Percentiles rank a stretch among this genome's conserved stretches.
phyloP scores from a whole-genome alignment of 2,888 invertebrate species.

The Ophonus ardosiacus region DNA sequence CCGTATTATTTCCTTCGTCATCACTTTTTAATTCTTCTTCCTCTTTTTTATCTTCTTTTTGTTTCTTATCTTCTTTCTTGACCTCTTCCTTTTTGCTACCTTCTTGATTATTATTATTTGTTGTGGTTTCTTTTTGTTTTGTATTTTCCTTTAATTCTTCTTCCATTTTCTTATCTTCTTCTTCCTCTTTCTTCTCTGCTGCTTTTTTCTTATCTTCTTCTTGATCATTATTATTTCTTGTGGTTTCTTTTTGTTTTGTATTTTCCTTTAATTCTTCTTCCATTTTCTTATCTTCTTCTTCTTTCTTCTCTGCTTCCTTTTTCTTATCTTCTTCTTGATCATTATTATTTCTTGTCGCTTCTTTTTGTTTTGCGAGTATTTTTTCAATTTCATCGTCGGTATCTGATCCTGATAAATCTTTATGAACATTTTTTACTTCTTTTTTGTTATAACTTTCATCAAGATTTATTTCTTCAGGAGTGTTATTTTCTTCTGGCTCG shows the following conservation, averaged over 20 bases:
- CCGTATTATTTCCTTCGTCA: slow-evolving; percentile 72
- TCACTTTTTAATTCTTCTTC: slow-evolving; percentile 60
- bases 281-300: too few relatives aligned
- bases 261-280: too few relatives aligned
- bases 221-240: slow-evolving; percentile 68
- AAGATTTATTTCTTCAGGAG: not conserved
- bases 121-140: too few relatives aligned
- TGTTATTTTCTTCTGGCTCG: not conserved
- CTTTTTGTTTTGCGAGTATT: slow-evolving; percentile 69
- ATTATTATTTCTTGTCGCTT: slow-evolving; percentile 55
- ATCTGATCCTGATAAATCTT: slow-evolving; percentile 74
- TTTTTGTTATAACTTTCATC: not conserved
- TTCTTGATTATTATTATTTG: slow-evolving; percentile 67
- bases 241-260: too few relatives aligned
- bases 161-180: too few relatives aligned
- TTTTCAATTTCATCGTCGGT: slow-evolving; percentile 82
- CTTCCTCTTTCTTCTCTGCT: too few relatives aligned
- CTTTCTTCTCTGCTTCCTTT: too few relatives aligned
- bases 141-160: too few relatives aligned
- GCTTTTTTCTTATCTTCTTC: too few relatives aligned
- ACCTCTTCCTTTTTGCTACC: too few relatives aligned
- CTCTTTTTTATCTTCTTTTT: slow-evolving; percentile 57
- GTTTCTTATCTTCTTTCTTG: slow-evolving; percentile 53
- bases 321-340: slow-evolving; percentile 64
- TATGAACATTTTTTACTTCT: not conserved